A percentile compares a stretch with the other conserved stretches of the same genome.
Evolutionary conservation across 2,797 vertebrate genomes (phyloP).

Genomic region (Esox lucius): DNA sequence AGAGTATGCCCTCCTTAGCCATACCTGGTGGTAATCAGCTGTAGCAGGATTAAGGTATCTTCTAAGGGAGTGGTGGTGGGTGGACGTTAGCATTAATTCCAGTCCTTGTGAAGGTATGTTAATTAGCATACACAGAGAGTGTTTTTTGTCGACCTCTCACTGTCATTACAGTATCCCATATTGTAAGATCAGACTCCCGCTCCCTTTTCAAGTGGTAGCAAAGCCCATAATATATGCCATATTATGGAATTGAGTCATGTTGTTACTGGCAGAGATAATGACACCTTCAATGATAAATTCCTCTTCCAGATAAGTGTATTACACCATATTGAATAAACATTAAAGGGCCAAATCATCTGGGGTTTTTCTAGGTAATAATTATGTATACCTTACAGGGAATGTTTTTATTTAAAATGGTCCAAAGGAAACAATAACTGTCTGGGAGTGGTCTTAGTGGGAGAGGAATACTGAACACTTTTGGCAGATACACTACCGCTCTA

Average conservation of each 20-base stretch:
- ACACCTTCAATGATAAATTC: background rate
- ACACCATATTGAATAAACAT: too few relatives aligned
- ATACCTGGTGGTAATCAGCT: constrained; percentile 60
- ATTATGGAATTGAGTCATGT: constrained; percentile 1
- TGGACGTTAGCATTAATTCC: constrained; percentile 74
- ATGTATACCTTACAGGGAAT: too few relatives aligned
- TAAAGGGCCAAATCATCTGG: too few relatives aligned
- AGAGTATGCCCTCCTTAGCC: constrained; percentile 44
- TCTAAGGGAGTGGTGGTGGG: constrained; percentile 41
- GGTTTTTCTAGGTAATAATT: too few relatives aligned
- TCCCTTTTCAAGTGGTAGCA: too few relatives aligned
- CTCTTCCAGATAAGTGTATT: background rate
- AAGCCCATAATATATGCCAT: too few relatives aligned
- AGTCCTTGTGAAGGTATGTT: constrained; percentile 66
- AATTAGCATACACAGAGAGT: constrained; percentile 69
- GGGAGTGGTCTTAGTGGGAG: too few relatives aligned
- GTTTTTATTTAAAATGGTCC: too few relatives aligned
- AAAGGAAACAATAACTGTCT: too few relatives aligned
- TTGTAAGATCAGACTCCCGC: constrained; percentile 25
- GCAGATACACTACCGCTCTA: too few relatives aligned
- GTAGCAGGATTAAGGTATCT: constrained; percentile 64
- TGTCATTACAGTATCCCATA: constrained; percentile 35
- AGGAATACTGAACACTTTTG: too few relatives aligned
- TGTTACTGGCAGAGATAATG: constrained; percentile 42
- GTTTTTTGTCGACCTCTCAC: constrained; percentile 50